These are phyloP conservation scores for Phytoseiulus persimilis DNA, from an alignment of 2,888 invertebrate genomes.

Conservation along the genomic window DNA sequence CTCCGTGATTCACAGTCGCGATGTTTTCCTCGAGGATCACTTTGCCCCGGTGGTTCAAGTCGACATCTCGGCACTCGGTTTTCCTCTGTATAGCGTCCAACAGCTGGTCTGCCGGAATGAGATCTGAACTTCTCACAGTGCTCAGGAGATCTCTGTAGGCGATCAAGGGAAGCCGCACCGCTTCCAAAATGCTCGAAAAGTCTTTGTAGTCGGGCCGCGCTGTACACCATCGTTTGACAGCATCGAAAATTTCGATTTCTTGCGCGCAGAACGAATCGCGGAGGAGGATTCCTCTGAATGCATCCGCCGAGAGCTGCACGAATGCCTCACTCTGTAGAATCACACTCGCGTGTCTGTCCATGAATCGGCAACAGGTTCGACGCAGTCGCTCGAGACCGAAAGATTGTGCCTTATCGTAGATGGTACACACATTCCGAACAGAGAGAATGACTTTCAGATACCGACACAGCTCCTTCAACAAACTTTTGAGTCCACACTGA, in stretches of 20 bases:
- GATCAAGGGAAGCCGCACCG: slow-evolving; percentile 75
- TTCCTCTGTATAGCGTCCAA: slow-evolving; percentile 87
- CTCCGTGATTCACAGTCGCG: slow-evolving; percentile 68
- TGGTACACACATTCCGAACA: slow-evolving; percentile 81
- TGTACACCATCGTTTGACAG: slow-evolving; percentile 76
- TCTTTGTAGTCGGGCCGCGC: slow-evolving; percentile 61
- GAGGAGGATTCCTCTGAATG: slow-evolving; percentile 72
- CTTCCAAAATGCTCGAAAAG: slow-evolving; percentile 47
- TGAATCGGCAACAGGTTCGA: slow-evolving; percentile 74
- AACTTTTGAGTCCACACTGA: slow-evolving; percentile 84
- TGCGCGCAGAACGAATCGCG: slow-evolving; percentile 92
- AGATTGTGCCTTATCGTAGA: slow-evolving; percentile 79
- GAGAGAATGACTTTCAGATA: slow-evolving; percentile 80
- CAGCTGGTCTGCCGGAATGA: slow-evolving; percentile 78
- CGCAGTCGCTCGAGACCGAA: slow-evolving; percentile 58
- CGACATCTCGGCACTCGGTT: slow-evolving; percentile 66
- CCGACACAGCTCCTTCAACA: slow-evolving; percentile 84
- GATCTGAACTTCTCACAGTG: slow-evolving; percentile 73
- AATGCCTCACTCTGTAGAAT: slow-evolving; percentile 77
- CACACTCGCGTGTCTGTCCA: slow-evolving; percentile 78
- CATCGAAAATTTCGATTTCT: slow-evolving; percentile 87
- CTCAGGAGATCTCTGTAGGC: slow-evolving; percentile 74
- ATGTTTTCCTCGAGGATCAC: slow-evolving; percentile 77
- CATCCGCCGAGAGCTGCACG: slow-evolving; percentile 67
- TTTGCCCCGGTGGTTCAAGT: slow-evolving; percentile 70